Conservation (phyloP, 2,113 vertebrate genomes). For the Seriola aureovittata region DNA sequence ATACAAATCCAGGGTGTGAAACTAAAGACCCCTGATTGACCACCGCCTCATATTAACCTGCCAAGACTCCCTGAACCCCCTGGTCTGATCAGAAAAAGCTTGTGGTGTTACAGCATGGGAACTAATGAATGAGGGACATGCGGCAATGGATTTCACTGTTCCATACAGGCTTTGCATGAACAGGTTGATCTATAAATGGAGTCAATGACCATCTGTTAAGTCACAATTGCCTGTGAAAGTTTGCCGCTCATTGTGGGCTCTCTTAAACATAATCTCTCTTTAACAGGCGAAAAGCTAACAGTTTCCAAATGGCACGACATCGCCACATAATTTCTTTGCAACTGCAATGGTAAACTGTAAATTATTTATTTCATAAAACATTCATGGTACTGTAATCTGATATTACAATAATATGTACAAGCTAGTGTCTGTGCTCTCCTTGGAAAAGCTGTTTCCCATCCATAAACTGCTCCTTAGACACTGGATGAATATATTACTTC, state of each 20-base stretch:
- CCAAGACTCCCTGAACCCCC: constrained; percentile 33
- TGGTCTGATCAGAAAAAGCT: constrained; percentile 18
- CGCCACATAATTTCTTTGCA: constrained; percentile 25
- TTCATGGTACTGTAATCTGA: neutral
- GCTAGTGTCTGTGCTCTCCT: neutral
- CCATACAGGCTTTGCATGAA: constrained; percentile 34
- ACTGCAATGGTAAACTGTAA: constrained; percentile 14
- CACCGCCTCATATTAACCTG: constrained; percentile 43
- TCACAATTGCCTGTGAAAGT: constrained; percentile 34
- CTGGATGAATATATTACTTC: constrained; percentile 37
- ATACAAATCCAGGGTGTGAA: constrained; percentile 65
- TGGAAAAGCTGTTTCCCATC: constrained; percentile 42
- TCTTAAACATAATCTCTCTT: constrained; percentile 36
- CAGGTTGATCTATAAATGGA: constrained; percentile 66
- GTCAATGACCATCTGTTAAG: constrained; percentile 52
- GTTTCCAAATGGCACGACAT: constrained; percentile 55
- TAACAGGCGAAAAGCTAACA: constrained; percentile 46
- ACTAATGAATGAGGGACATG: constrained; percentile 55
- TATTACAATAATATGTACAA: constrained; percentile 9
- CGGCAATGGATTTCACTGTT: constrained; percentile 41
- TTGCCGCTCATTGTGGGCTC: constrained; percentile 22
- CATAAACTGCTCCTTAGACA: neutral
- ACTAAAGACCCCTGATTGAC: constrained; percentile 69
- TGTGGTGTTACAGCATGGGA: constrained; percentile 38
- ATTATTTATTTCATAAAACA: neutral